phyloP scores from a whole-genome alignment of 2,888 invertebrate genomes.

The Heliconius erato region DNA sequence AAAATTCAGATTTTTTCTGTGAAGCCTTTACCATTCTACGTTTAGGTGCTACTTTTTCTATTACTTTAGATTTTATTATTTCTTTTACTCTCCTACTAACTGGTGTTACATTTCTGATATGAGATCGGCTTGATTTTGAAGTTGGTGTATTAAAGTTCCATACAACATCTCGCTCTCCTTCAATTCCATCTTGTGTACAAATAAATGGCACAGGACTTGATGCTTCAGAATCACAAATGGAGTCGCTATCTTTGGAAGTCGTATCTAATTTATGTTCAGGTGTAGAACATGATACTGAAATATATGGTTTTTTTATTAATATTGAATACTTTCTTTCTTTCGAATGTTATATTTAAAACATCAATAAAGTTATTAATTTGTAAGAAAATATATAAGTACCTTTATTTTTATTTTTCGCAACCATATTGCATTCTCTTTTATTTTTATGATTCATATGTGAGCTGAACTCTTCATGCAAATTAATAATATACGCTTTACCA shows the following conservation, averaged over 20 bases:
- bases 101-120: slow-evolving; percentile 74
- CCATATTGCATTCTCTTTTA: slow-evolving; percentile 66
- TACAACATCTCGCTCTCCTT: slow-evolving; percentile 81
- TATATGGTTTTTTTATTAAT: too few species aligned
- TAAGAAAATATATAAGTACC: slow-evolving; percentile 53
- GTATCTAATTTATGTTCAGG: slow-evolving; percentile 74
- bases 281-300: slow-evolving; percentile 78
- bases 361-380: not conserved
- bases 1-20: slow-evolving; percentile 73
- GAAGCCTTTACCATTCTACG: slow-evolving; percentile 65
- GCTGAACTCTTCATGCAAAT: slow-evolving; percentile 3
- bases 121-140: slow-evolving; percentile 65
- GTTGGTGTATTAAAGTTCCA: slow-evolving; percentile 85
- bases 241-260: slow-evolving; percentile 79
- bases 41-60: slow-evolving; percentile 71
- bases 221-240: slow-evolving; percentile 76
- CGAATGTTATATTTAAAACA: too few species aligned
- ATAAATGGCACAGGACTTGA: slow-evolving; percentile 81
- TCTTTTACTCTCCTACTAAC: slow-evolving; percentile 72
- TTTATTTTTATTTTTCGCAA: slow-evolving; percentile 71
- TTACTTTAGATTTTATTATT: slow-evolving; percentile 63
- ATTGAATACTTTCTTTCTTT: too few species aligned
- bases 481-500: slow-evolving; percentile 10
- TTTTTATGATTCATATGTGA: slow-evolving; percentile 63
- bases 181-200: slow-evolving; percentile 82